phyloP scores from a whole-genome alignment of 2,797 vertebrate species.

The Cirrhinus mrigala region DNA sequence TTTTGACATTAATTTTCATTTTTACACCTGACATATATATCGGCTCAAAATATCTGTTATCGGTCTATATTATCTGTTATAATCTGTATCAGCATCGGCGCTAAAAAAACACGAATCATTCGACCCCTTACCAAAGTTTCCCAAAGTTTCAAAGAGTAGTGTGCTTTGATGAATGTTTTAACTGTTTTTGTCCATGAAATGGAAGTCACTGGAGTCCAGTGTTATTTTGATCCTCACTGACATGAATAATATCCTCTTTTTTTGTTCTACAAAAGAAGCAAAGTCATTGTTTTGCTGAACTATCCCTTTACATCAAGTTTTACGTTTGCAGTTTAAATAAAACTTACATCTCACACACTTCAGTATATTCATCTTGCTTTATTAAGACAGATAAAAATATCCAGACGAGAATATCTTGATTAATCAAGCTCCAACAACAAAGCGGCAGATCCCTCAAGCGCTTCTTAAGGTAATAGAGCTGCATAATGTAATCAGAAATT shows the following conservation, averaged over 20 bases:
- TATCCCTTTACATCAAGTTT: background rate
- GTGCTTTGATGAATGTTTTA: background rate
- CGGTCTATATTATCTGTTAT: too few species aligned
- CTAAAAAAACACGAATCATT: too few species aligned
- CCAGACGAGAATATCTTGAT: background rate
- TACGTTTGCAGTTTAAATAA: background rate
- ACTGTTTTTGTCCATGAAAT: background rate
- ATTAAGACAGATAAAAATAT: background rate
- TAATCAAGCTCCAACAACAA: constrained; percentile 12
- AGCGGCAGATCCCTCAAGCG: background rate
- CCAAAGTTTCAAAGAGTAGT: background rate
- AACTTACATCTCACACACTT: background rate
- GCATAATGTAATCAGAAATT: background rate
- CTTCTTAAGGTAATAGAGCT: background rate
- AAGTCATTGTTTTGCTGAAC: background rate
- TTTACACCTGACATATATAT: too few species aligned
- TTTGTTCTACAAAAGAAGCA: background rate
- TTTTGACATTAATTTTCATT: too few species aligned
- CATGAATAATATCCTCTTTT: background rate
- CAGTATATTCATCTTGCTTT: background rate
- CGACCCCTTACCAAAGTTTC: too few species aligned
- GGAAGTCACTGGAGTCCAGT: background rate
- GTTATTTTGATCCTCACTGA: background rate
- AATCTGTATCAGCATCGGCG: too few species aligned
- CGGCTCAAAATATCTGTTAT: too few species aligned